Base-by-base conservation (phyloP, 2,797 vertebrate species). In the Acomys russatus region DNA sequence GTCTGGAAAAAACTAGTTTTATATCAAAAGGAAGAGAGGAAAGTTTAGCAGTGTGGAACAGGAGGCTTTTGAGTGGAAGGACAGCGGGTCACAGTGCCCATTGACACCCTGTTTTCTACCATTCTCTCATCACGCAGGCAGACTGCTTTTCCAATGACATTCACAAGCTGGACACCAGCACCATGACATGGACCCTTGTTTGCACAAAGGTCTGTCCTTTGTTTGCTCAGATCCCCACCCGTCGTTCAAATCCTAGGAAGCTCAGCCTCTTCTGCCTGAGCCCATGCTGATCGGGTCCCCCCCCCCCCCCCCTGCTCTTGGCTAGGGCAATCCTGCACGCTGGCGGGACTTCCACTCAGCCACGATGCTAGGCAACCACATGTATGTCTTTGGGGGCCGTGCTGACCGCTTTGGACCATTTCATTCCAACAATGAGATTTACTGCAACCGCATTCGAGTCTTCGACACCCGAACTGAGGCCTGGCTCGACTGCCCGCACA, bases 121-220 rank as follows among this genome's bases (percentile, higher is more conserved):
- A 91, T 93, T 70, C 44, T 84, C 70, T 64, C 92, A 3, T 83
- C 54, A 95, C 98, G 71, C 98, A 99, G 99, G 99, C 99, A 6
- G 99, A 99, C 98, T 99, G 99, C 98, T 99, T 99, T 98, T 99
- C 99, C 95, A 99, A 99, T 54, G 99, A 99, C 96, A 99, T 99
- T 97, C 99, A 99, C 98, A 99, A 99, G 98, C 97, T 99, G 98
- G 99, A 99, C 98, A 99, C 99, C 94, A 99, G 98, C 96, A 99
- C 98, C 98, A 99, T 99, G 99, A 99, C 96, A 28, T 99, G 99
- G 99, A 99, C 99, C 68, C 98, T 99, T 97, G 99, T 99, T 94
- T 99, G 99, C 96, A 99, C 99, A 82, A 99, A 99, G 98, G 99
- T 99, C 96, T 99, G 99, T 98, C 88, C 63, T 96, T 93, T 64